Evolutionary conservation across 2,797 vertebrate species (phyloP).

Genomic region (Serranus cabrilla): DNA sequence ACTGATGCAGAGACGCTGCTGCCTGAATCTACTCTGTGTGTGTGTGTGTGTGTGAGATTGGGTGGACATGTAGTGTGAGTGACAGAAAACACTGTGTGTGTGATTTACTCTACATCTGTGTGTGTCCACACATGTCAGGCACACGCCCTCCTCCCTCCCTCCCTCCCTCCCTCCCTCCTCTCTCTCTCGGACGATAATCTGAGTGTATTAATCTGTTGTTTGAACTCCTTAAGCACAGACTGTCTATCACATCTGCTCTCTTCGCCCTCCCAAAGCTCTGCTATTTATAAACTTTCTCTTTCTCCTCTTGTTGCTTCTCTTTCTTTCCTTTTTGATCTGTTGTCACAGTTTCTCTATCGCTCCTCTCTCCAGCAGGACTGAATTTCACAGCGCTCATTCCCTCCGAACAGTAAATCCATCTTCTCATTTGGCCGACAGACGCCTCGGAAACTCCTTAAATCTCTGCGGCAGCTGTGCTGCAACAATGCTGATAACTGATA

Average conservation of each 20-base stretch:
- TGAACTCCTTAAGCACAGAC: slow-evolving; percentile 88
- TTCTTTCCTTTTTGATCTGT: slow-evolving; percentile 47
- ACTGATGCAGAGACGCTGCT: background rate
- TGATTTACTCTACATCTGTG: slow-evolving; percentile 41
- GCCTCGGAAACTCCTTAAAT: slow-evolving; percentile 35
- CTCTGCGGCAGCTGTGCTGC: background rate
- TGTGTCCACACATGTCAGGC: slow-evolving; percentile 46
- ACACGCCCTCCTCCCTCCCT: background rate
- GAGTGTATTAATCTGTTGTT: slow-evolving; percentile 89
- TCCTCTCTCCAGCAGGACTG: slow-evolving; percentile 35
- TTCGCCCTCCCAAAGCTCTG: slow-evolving; percentile 80
- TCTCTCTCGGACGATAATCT: slow-evolving; percentile 82
- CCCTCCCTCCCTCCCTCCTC: background rate
- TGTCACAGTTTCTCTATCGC: background rate
- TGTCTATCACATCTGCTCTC: slow-evolving; percentile 88
- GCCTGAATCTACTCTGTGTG: background rate
- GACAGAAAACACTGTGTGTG: slow-evolving; percentile 30
- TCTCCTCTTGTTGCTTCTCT: slow-evolving; percentile 1
- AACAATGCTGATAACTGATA: slow-evolving; percentile 8
- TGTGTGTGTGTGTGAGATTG: background rate
- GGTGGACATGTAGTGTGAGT: slow-evolving; percentile 7
- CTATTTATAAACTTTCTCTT: slow-evolving; percentile 78
- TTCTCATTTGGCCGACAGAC: slow-evolving; percentile 44
- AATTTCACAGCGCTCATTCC: slow-evolving; percentile 42
- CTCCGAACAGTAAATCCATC: slow-evolving; percentile 49